These are phyloP conservation scores for Hanleya hanleyi DNA, from an alignment of 2,888 invertebrate genomes.

Conservation along the genomic window DNA sequence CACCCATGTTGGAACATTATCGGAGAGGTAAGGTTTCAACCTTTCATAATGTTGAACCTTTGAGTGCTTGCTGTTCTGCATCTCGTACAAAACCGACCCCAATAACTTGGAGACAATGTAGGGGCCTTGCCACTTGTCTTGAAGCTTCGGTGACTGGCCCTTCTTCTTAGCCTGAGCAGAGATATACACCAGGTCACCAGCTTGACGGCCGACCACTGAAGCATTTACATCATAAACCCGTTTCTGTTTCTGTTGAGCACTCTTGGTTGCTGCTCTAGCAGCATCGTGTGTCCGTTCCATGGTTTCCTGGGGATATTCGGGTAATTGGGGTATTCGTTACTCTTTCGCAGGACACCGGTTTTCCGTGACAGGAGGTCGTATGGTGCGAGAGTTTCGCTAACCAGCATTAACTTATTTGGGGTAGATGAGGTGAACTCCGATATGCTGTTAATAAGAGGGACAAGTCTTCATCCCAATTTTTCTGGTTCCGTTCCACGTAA, in stretches of 20 bases:
- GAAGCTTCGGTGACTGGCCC: neutral
- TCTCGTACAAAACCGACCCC: neutral
- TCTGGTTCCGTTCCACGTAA: constrained; percentile 11
- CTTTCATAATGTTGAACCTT: neutral
- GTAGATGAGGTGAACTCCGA: constrained; percentile 10
- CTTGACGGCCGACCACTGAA: neutral
- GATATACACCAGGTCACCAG: neutral
- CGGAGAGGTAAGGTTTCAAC: neutral
- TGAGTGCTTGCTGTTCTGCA: neutral
- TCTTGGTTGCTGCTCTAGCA: neutral
- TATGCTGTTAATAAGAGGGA: constrained; percentile 9
- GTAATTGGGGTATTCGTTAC: too few species aligned
- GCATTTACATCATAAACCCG: neutral
- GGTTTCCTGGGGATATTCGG: neutral
- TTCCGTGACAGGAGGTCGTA: constrained; percentile 24
- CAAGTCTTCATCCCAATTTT: constrained; percentile 14
- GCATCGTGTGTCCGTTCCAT: neutral
- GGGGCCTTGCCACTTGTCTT: neutral
- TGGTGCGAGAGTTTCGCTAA: constrained; percentile 7
- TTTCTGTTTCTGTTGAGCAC: neutral
- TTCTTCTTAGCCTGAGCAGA: neutral
- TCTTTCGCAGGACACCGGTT: neutral
- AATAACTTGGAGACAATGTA: neutral
- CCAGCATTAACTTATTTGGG: constrained; percentile 18
- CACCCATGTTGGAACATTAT: too few species aligned